Evolutionary conservation across 1,140 invertebrate genomes (phyloP).

Genomic region (Drosophila saltans): DNA sequence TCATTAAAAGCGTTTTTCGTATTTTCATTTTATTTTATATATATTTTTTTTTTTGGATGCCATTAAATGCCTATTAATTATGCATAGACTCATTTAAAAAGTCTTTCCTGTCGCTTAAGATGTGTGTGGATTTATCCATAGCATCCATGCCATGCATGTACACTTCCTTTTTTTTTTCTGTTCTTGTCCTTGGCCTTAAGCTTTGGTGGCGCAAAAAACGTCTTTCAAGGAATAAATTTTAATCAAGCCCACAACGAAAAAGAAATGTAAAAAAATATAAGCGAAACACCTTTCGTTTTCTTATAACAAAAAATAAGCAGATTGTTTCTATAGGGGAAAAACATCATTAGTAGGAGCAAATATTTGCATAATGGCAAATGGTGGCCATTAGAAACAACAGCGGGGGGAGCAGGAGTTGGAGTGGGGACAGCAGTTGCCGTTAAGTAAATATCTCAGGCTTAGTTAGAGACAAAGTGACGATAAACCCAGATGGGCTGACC

Average conservation of each 20-base stretch:
- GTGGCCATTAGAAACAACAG: conserved; percentile 53
- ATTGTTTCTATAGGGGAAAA: conserved; percentile 50
- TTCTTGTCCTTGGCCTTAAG: conserved; percentile 41
- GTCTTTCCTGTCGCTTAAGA: neutral
- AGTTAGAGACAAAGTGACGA: conserved; percentile 42
- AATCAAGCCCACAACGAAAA: conserved; percentile 43
- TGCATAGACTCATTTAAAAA: conserved; percentile 13
- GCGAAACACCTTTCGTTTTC: conserved; percentile 67
- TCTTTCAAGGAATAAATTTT: conserved; percentile 51
- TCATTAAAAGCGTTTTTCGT: neutral
- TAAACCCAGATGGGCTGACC: conserved; percentile 49
- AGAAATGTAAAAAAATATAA: too few species aligned
- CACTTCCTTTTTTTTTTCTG: neutral
- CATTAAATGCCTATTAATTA: conserved; percentile 19
- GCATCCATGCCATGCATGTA: neutral
- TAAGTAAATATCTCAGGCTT: conserved; percentile 49
- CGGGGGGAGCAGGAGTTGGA: conserved; percentile 4
- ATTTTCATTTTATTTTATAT: neutral
- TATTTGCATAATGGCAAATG: conserved; percentile 72
- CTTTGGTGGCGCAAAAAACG: conserved; percentile 29
- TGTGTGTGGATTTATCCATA: neutral
- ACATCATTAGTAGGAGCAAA: conserved; percentile 74
- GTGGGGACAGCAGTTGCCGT: conserved; percentile 9
- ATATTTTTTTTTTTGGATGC: neutral
- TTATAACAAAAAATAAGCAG: conserved; percentile 49